Evolutionary conservation across 1,140 invertebrate species (phyloP).

Genomic region (Lepidotrigona ventralis): DNA sequence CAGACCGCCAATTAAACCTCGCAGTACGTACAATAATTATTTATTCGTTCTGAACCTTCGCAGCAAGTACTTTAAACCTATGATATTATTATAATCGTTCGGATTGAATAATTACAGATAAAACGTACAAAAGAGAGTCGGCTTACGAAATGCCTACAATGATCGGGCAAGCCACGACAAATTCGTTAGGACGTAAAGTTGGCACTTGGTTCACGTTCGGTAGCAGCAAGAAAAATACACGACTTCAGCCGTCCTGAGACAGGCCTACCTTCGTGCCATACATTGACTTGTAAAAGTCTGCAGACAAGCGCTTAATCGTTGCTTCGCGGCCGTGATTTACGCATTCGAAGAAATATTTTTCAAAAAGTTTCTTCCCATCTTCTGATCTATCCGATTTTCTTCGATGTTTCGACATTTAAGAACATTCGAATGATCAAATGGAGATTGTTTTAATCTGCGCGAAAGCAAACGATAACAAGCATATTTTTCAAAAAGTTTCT

Average conservation of each 20-base stretch:
- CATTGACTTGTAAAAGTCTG: slow-evolving; percentile 70
- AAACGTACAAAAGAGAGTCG: slow-evolving; percentile 80
- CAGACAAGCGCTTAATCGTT: slow-evolving; percentile 48
- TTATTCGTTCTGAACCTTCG: not conserved
- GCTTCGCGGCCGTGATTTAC: not conserved
- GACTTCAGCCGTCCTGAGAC: slow-evolving; percentile 80
- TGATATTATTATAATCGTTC: not conserved
- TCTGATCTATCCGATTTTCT: not conserved
- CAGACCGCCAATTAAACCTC: slow-evolving; percentile 82
- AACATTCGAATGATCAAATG: not conserved
- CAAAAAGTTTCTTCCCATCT: not conserved
- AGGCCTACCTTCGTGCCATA: slow-evolving; percentile 80
- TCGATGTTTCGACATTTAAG: not conserved
- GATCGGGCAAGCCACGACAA: slow-evolving; percentile 74
- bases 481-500: too few relatives aligned
- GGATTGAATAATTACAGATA: slow-evolving; percentile 69
- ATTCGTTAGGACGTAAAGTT: slow-evolving; percentile 82
- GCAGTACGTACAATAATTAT: slow-evolving; percentile 76
- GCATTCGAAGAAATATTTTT: not conserved
- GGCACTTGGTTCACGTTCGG: slow-evolving; percentile 83
- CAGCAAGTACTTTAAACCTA: not conserved
- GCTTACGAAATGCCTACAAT: slow-evolving; percentile 78
- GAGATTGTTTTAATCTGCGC: not conserved
- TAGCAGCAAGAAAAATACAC: slow-evolving; percentile 80
- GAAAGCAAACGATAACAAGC: slow-evolving; percentile 42